A percentile compares a stretch with the other conserved stretches of the same genome.
Conservation (phyloP, 2,888 invertebrate species). For the Xylota segnis region DNA sequence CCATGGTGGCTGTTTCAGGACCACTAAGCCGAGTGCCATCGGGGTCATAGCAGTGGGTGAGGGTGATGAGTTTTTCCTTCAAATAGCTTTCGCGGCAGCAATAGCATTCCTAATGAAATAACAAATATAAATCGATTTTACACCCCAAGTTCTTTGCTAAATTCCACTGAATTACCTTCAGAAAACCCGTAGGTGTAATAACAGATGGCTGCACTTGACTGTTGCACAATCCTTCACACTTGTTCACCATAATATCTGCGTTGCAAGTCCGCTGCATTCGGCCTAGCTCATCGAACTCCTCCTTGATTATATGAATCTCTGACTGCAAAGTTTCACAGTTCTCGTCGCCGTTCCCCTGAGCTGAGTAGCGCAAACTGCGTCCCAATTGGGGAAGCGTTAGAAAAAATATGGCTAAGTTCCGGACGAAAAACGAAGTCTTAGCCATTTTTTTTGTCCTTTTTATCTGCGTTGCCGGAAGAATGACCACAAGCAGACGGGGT, state of each 20-base stretch:
- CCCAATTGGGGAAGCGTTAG: conserved; percentile 55
- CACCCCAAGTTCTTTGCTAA: neutral
- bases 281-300: conserved; percentile 95
- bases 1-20: conserved; percentile 90
- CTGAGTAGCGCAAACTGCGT: conserved; percentile 80
- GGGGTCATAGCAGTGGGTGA: conserved; percentile 94
- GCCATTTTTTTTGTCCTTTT: conserved; percentile 37
- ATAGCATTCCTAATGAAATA: conserved; percentile 89
- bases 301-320: conserved; percentile 95
- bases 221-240: conserved; percentile 96
- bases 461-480: conserved; percentile 5
- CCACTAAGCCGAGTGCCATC: conserved; percentile 92
- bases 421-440: conserved; percentile 39
- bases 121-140: conserved; percentile 10
- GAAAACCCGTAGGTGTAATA: conserved; percentile 93
- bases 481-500: conserved; percentile 31
- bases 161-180: conserved; percentile 86
- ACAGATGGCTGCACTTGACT: conserved; percentile 97
- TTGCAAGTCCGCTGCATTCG: conserved; percentile 93
- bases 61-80: conserved; percentile 90
- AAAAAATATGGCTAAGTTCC: conserved; percentile 58
- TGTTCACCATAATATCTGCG: conserved; percentile 95
- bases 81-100: conserved; percentile 96
- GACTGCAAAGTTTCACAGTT: conserved; percentile 94
- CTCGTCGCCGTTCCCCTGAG: conserved; percentile 86